A percentile compares a stretch with the other conserved stretches of the same genome.
Conservation (phyloP, 2,797 vertebrate genomes). For the Amblyraja radiata region DNA sequence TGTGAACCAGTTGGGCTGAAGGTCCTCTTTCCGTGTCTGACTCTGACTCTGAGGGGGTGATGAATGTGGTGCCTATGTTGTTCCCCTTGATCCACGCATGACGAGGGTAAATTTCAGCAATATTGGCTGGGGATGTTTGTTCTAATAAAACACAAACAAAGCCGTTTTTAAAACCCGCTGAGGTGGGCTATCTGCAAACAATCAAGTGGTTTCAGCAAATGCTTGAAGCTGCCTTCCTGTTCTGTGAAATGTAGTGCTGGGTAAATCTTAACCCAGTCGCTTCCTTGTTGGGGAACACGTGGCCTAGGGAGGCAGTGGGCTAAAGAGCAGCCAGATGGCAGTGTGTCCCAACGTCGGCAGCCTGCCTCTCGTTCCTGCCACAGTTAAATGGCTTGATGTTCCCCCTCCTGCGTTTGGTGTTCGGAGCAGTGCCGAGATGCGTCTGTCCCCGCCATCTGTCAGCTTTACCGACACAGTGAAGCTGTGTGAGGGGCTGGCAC, state of each 20-base stretch:
- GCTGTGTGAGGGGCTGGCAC: not conserved
- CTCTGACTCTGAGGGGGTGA: not conserved
- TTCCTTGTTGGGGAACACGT: not conserved
- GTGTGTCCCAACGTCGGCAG: not conserved
- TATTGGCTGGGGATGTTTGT: no score
- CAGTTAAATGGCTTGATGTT: not conserved
- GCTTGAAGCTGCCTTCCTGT: not conserved
- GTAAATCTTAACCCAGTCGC: not conserved
- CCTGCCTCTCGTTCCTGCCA: not conserved
- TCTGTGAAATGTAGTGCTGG: not conserved
- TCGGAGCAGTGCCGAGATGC: not conserved
- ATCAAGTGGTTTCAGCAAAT: no score
- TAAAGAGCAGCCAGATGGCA: not conserved
- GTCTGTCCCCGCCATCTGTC: not conserved
- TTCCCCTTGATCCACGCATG: not conserved
- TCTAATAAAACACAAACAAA: not conserved
- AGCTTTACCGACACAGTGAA: no score
- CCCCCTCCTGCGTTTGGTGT: not conserved
- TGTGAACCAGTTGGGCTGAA: no score
- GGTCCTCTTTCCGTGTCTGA: no score
- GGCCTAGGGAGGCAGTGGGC: not conserved
- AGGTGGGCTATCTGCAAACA: no score
- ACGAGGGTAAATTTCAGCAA: not conserved
- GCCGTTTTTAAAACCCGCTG: no score
- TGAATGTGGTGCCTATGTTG: not conserved